Evolutionary conservation across 2,888 invertebrate genomes (phyloP).

Genomic region (Phaedon cochleariae): DNA sequence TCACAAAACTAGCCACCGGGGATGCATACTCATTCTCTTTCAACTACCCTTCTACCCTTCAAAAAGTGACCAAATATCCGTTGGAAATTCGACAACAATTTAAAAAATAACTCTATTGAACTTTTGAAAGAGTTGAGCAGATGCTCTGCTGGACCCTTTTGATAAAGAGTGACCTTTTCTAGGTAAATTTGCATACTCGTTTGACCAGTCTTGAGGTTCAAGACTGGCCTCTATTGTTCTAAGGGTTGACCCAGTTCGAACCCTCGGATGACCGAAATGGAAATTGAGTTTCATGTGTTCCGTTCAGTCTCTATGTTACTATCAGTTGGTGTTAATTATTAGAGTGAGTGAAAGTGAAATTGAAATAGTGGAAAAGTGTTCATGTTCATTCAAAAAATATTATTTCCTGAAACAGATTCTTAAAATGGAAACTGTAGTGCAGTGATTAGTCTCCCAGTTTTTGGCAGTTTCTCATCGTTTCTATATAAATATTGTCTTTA

Average conservation of each 20-base stretch:
- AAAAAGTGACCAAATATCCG: constrained; percentile 29
- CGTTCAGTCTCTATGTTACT: constrained; percentile 15
- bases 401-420: too few species aligned
- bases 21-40: too few species aligned
- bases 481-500: too few species aligned
- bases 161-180: constrained; percentile 43
- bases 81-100: constrained; percentile 20
- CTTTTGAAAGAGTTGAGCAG: constrained; percentile 31
- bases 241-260: constrained; percentile 46
- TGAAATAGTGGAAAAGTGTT: not conserved
- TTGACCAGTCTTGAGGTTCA: constrained; percentile 54
- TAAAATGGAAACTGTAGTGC: too few species aligned
- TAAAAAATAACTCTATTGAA: constrained; percentile 25
- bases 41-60: constrained; percentile 19
- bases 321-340: constrained; percentile 7
- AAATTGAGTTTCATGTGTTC: constrained; percentile 12
- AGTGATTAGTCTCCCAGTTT: too few species aligned
- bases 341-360: not conserved
- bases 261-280: constrained; percentile 37
- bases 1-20: too few species aligned
- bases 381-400: too few species aligned
- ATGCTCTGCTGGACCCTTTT: constrained; percentile 39
- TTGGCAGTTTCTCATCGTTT: too few species aligned
- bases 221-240: constrained; percentile 47
- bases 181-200: constrained; percentile 54